Percentiles rank a stretch among this genome's conserved stretches.
These are phyloP conservation scores for Dermochelys coriacea DNA, from an alignment of 2,797 vertebrate genomes.

Conservation along the genomic window DNA sequence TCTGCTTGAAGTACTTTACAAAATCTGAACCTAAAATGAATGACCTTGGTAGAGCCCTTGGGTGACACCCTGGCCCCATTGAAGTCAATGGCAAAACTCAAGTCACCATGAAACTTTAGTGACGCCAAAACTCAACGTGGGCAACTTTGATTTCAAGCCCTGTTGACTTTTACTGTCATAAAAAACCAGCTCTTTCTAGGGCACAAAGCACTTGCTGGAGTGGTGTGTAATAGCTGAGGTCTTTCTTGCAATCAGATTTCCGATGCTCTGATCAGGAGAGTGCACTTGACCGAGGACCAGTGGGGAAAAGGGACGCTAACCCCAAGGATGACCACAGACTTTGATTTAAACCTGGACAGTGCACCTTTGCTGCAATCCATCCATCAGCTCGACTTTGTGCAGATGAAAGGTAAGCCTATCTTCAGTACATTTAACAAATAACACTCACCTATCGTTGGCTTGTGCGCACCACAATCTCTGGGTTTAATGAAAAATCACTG, in stretches of 20 bases:
- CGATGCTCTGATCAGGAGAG: conserved; percentile 95
- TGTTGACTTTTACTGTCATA: background rate
- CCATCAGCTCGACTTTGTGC: conserved; percentile 98
- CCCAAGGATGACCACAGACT: conserved; percentile 97
- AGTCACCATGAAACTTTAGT: background rate
- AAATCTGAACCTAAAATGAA: fast-evolving
- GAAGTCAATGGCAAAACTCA: background rate
- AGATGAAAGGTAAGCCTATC: conserved; percentile 92
- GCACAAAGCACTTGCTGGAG: fast-evolving
- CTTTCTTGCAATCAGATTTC: conserved; percentile 89
- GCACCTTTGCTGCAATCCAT: conserved; percentile 96
- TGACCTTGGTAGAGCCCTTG: fast-evolving
- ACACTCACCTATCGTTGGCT: background rate
- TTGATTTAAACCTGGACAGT: conserved; percentile 97
- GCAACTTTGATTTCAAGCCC: too few relatives aligned
- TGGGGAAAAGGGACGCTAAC: conserved; percentile 98
- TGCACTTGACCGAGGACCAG: conserved; percentile 96
- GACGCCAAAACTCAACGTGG: background rate
- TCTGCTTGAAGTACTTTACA: background rate
- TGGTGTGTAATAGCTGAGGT: conserved; percentile 2
- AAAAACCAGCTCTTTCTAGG: background rate
- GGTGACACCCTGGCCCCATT: background rate
- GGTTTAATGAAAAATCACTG: background rate
- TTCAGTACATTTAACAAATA: background rate
- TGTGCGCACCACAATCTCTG: background rate